A percentile compares a stretch with the other conserved stretches of the same genome.
phyloP scores from a whole-genome alignment of 2,113 vertebrate species.

The Pardalotus punctatus region DNA sequence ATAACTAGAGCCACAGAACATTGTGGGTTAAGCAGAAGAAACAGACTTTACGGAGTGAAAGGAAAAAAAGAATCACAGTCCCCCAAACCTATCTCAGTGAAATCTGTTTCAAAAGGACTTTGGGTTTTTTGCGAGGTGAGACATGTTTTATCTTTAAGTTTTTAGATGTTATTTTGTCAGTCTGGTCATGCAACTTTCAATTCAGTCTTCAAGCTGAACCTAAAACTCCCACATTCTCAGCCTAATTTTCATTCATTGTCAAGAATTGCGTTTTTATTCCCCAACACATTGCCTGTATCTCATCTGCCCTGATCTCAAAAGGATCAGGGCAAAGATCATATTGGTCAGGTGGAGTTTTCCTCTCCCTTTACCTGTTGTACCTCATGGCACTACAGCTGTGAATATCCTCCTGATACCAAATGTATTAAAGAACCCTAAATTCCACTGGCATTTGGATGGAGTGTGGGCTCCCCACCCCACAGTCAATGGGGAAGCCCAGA shows the following conservation, averaged over 20 bases:
- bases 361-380: background rate
- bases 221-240: background rate
- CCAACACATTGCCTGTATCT: background rate
- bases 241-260: background rate
- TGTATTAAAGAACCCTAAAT: background rate
- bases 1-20: background rate
- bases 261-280: background rate
- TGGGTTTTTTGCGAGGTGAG: background rate
- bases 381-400: background rate
- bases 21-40: background rate
- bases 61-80: background rate
- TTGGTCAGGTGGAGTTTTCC: background rate
- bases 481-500: background rate
- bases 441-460: background rate
- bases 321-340: background rate
- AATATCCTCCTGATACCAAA: background rate
- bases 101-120: background rate
- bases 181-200: background rate
- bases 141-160: background rate
- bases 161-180: background rate
- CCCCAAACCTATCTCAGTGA: background rate
- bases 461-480: background rate
- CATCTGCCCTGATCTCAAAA: background rate
- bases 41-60: background rate
- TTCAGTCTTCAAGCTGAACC: background rate